Evolutionary conservation across 2,888 invertebrate species (phyloP).

Genomic region (Drosophila stalkeri): DNA sequence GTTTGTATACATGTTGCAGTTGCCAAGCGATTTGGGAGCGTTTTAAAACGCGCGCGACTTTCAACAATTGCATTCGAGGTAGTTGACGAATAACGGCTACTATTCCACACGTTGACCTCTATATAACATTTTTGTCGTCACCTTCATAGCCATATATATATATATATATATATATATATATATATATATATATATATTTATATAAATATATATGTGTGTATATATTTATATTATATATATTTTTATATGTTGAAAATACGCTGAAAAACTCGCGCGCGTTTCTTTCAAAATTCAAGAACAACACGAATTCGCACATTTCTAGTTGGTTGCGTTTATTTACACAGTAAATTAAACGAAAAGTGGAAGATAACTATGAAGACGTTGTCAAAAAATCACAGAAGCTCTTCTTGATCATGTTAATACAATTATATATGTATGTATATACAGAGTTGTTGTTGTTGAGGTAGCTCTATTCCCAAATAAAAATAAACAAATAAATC

Average conservation of each 20-base stretch:
- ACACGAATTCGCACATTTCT: conserved; percentile 58
- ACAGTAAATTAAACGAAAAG: conserved; percentile 28
- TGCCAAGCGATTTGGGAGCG: conserved; percentile 17
- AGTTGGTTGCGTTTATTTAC: conserved; percentile 33
- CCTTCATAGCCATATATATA: conserved; percentile 50
- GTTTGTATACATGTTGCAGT: conserved; percentile 19
- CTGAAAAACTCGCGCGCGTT: conserved; percentile 30
- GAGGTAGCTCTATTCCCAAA: not conserved
- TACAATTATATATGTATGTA: not conserved
- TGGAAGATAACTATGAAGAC: not conserved
- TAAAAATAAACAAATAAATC: conserved; percentile 17
- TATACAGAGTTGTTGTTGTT: not conserved
- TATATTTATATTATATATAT: not conserved
- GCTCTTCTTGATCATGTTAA: not conserved
- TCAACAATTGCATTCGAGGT: conserved; percentile 25
- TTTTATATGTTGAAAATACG: conserved; percentile 21
- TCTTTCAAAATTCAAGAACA: conserved; percentile 55
- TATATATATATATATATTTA: conserved; percentile 17
- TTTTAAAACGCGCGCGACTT: conserved; percentile 35
- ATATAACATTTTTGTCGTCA: conserved; percentile 26
- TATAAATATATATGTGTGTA: not conserved
- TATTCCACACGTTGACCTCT: conserved; percentile 48
- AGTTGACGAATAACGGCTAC: conserved; percentile 18
- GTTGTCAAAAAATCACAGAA: conserved; percentile 10
- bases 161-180: not conserved